These are phyloP conservation scores for Chloroceryle amazona DNA, from an alignment of 2,797 vertebrate genomes.

Conservation along the genomic window DNA sequence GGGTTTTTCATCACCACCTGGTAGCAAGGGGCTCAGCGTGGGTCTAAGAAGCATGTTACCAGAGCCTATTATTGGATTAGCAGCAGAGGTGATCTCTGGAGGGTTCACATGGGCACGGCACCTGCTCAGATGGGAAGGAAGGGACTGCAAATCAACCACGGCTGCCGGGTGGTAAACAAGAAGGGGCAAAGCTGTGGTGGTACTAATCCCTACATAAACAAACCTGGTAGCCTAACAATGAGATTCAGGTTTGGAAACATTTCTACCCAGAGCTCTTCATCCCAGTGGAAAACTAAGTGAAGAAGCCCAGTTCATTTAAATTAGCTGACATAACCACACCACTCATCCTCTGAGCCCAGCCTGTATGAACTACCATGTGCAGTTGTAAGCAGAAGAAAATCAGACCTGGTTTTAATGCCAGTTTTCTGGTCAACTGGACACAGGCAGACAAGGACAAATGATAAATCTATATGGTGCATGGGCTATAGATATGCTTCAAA, in stretches of 20 bases:
- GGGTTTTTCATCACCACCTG: not conserved
- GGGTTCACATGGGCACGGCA: not conserved
- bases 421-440: not conserved
- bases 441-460: conserved; percentile 44
- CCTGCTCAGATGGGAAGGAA: not conserved
- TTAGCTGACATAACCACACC: not conserved
- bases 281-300: not conserved
- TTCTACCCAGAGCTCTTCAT: not conserved
- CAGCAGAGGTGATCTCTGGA: conserved; percentile 14
- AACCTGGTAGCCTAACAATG: not conserved
- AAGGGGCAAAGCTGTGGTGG: not conserved
- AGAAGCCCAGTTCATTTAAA: not conserved
- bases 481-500: not conserved
- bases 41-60: fast-evolving
- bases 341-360: not conserved
- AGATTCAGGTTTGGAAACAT: not conserved
- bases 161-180: not conserved
- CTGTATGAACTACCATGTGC: not conserved
- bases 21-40: not conserved
- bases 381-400: not conserved
- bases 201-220: not conserved
- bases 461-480: not conserved
- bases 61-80: conserved; percentile 19
- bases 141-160: not conserved
- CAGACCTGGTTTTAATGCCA: not conserved